Conservation (phyloP, 2,888 invertebrate genomes). For the Caenorhabditis wallacei region DNA sequence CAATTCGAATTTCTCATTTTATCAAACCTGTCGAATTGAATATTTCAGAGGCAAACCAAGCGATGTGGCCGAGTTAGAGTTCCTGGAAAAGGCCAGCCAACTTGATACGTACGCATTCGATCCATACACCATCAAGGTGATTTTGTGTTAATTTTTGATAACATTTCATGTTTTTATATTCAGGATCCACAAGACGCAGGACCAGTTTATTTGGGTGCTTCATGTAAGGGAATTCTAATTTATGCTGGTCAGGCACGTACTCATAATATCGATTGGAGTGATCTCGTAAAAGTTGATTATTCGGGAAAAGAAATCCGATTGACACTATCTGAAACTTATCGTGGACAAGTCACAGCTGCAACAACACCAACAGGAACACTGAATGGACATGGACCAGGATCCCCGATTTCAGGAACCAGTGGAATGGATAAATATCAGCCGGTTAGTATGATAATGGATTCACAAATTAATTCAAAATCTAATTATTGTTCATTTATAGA, state of each 20-base stretch:
- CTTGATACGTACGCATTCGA: conserved; percentile 98
- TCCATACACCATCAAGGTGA: conserved; percentile 96
- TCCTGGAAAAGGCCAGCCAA: conserved; percentile 93
- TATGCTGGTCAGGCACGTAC: conserved; percentile 95
- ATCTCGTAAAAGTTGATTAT: conserved; percentile 89
- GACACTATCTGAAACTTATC: conserved; percentile 85
- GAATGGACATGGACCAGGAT: conserved; percentile 47
- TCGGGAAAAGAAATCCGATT: conserved; percentile 98
- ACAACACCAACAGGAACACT: conserved; percentile 41
- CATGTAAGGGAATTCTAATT: conserved; percentile 95
- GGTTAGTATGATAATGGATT: conserved; percentile 22
- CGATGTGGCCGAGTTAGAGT: conserved; percentile 92
- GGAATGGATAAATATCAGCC: conserved; percentile 33
- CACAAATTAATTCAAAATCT: neutral
- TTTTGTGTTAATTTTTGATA: conserved; percentile 53
- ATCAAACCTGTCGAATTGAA: neutral
- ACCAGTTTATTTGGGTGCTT: conserved; percentile 94
- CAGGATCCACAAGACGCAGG: conserved; percentile 91
- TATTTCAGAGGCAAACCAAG: conserved; percentile 89
- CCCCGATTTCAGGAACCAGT: conserved; percentile 47
- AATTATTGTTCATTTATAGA: conserved; percentile 22
- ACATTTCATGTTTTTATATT: neutral
- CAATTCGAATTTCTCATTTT: neutral
- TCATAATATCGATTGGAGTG: conserved; percentile 93
- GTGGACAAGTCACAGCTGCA: conserved; percentile 19